Percentiles rank a stretch among this genome's conserved stretches.
phyloP scores from a whole-genome alignment of 2,888 invertebrate species.

The Polydrusus pterygomalis region DNA sequence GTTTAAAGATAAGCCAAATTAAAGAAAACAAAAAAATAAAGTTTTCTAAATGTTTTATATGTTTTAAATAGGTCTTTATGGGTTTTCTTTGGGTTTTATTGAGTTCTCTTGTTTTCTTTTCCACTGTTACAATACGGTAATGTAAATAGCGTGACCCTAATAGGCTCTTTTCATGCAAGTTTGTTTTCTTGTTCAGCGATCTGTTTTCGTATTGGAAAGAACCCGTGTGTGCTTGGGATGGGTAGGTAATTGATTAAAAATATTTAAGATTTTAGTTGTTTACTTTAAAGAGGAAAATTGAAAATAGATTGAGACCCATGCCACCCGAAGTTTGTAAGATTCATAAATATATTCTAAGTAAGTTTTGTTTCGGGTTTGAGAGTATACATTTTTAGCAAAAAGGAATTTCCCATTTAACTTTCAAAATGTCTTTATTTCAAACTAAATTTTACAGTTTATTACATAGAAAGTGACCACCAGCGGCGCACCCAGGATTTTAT shows the following conservation, averaged over 20 bases:
- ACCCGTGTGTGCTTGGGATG: not conserved
- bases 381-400: no score
- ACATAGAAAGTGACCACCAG: no score
- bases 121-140: constrained; percentile 22
- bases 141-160: constrained; percentile 40
- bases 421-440: no score
- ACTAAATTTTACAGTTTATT: no score
- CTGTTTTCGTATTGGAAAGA: not conserved
- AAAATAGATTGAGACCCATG: no score
- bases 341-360: no score
- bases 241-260: not conserved
- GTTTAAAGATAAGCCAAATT: constrained; percentile 12
- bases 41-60: constrained; percentile 41
- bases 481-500: no score
- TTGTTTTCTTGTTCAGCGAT: constrained; percentile 11
- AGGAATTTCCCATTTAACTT: no score
- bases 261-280: not conserved
- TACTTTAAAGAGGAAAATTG: not conserved
- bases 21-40: constrained; percentile 35
- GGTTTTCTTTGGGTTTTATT: constrained; percentile 37
- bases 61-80: constrained; percentile 42
- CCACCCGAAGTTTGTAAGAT: no score
- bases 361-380: no score
- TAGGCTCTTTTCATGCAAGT: constrained; percentile 25
- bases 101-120: constrained; percentile 39